Percentiles rank a stretch among this genome's conserved stretches.
phyloP scores from a whole-genome alignment of 2,888 invertebrate species.

The Sicus ferrugineus region DNA sequence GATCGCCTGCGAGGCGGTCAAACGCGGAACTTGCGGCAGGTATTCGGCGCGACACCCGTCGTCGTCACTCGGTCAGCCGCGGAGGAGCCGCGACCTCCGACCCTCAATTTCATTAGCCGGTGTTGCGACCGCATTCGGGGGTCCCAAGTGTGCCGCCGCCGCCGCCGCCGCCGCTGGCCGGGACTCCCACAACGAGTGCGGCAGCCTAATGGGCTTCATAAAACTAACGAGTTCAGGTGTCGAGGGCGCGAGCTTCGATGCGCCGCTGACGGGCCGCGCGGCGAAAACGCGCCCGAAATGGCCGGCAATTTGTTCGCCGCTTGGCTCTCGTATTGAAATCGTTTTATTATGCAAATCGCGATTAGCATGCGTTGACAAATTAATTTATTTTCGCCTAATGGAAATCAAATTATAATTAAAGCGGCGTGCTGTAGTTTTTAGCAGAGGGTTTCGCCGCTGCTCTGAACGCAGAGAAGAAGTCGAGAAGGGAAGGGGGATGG shows the following conservation, averaged over 20 bases:
- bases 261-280: no score
- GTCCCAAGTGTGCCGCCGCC: no score
- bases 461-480: no score
- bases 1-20: not conserved
- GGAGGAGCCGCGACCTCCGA: no score
- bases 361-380: constrained; percentile 29
- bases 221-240: not conserved
- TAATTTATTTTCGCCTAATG: constrained; percentile 27
- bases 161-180: no score
- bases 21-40: not conserved
- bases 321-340: constrained; percentile 10
- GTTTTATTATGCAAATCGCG: constrained; percentile 25
- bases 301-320: constrained; percentile 22
- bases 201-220: no score
- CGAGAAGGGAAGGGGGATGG: not conserved
- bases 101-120: no score
- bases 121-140: no score
- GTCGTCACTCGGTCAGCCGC: not conserved
- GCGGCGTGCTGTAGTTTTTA: not conserved
- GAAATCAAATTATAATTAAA: constrained; percentile 8
- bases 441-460: no score
- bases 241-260: no score
- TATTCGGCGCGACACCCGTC: not conserved
- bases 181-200: no score
- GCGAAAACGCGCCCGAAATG: not conserved